Conservation (phyloP, 2,797 vertebrate genomes). For the Gymnocypris eckloni region DNA sequence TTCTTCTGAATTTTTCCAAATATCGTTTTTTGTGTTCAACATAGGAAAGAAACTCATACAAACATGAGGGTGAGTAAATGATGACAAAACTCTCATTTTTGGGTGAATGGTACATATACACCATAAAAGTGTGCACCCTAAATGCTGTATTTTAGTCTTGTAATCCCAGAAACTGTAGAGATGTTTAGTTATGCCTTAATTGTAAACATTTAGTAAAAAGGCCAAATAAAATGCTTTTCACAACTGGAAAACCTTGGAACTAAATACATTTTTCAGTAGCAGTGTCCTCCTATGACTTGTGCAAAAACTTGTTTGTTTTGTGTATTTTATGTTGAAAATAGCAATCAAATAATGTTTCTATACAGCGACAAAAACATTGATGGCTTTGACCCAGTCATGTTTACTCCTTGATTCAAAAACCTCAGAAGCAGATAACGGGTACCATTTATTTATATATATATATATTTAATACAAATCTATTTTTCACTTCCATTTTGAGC, state of each 20-base stretch:
- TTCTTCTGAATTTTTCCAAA: not conserved
- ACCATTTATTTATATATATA: not conserved
- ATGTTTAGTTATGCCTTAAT: conserved; percentile 9
- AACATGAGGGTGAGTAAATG: not conserved
- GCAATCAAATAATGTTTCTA: not conserved
- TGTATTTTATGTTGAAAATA: conserved; percentile 5
- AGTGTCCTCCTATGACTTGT: not conserved
- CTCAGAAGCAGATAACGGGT: not conserved
- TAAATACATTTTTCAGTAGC: not conserved
- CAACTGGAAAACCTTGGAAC: not conserved
- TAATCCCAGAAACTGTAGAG: not conserved
- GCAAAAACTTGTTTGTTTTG: not conserved
- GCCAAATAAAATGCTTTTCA: not conserved
- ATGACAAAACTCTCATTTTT: not conserved
- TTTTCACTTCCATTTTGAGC: not conserved
- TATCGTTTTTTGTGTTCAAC: not conserved
- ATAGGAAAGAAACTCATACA: not conserved
- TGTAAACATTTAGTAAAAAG: not conserved
- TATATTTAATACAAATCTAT: not conserved
- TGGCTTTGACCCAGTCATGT: not conserved
- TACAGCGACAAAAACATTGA: not conserved
- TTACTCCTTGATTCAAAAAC: not conserved
- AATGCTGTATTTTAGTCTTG: conserved; percentile 2
- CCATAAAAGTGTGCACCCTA: not conserved
- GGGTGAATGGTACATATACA: not conserved